phyloP scores from a whole-genome alignment of 1,140 invertebrate genomes.

The Mya arenaria region DNA sequence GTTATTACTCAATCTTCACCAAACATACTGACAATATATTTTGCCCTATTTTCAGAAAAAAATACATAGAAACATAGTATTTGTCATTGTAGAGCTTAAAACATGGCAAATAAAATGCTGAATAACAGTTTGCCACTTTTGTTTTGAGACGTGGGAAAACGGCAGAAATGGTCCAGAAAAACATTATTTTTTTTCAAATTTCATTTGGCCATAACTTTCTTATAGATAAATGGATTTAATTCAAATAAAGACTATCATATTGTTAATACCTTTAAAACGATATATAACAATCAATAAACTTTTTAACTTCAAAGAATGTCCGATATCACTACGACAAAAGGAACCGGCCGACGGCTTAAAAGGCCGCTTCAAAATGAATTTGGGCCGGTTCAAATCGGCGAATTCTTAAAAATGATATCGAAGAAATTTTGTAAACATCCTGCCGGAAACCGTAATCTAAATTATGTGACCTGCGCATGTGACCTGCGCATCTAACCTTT shows the following conservation, averaged over 20 bases:
- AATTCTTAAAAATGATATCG: no score
- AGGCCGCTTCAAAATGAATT: no score
- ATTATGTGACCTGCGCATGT: no score
- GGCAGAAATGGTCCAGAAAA: conserved; percentile 3
- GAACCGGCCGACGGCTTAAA: no score
- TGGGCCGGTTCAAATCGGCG: no score
- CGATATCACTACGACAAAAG: neutral
- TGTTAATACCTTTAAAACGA: neutral
- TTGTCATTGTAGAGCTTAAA: neutral
- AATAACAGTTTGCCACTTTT: neutral
- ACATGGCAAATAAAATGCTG: conserved; percentile 1
- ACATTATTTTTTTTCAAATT: neutral
- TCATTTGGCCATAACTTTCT: conserved; percentile 4
- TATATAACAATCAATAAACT: conserved; percentile 2
- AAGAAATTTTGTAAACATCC: no score
- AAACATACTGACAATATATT: conserved; percentile 4
- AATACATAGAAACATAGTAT: neutral
- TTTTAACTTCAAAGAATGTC: neutral
- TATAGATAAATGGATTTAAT: neutral
- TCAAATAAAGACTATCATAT: neutral
- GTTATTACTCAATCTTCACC: neutral
- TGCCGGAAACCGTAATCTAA: no score
- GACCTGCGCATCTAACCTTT: no score
- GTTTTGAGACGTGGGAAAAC: neutral
- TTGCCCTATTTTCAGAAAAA: conserved; percentile 3